Evolutionary conservation across 2,888 invertebrate genomes (phyloP).

Genomic region (Agonum fuliginosum): DNA sequence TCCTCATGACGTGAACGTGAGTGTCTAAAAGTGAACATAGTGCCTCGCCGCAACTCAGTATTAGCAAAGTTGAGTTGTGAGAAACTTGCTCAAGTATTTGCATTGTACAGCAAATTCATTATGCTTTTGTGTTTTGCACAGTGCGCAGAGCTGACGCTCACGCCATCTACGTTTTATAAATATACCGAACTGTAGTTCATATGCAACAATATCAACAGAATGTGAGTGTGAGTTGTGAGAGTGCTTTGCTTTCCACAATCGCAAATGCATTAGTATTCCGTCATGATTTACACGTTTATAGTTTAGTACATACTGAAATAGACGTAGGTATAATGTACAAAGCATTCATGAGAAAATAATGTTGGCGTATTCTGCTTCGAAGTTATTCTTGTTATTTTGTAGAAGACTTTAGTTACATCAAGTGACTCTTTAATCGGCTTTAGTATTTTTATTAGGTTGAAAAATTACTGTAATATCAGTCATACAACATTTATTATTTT

Average conservation of each 20-base stretch:
- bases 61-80: slow-evolving; percentile 28
- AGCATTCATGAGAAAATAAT: too few relatives aligned
- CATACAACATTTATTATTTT: too few relatives aligned
- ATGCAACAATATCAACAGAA: slow-evolving; percentile 10
- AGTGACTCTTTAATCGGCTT: too few relatives aligned
- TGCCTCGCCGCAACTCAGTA: slow-evolving; percentile 1
- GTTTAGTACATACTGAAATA: background rate
- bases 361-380: too few relatives aligned
- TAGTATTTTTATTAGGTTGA: too few relatives aligned
- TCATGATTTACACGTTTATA: background rate
- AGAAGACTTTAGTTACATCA: too few relatives aligned
- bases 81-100: slow-evolving; percentile 25
- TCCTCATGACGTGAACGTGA: background rate
- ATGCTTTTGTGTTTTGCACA: slow-evolving; percentile 17
- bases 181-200: slow-evolving; percentile 5
- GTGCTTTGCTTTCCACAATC: background rate
- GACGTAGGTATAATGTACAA: background rate
- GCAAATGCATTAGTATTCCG: background rate
- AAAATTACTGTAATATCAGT: too few relatives aligned
- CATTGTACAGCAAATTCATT: slow-evolving; percentile 29
- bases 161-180: slow-evolving; percentile 31
- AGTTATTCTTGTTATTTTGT: too few relatives aligned
- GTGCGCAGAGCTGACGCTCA: background rate
- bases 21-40: slow-evolving; percentile 26
- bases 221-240: too few relatives aligned